Percentiles rank a stretch among this genome's conserved stretches.
These are phyloP conservation scores for Sinonovacula constricta DNA, from an alignment of 1,140 invertebrate genomes.

Conservation along the genomic window DNA sequence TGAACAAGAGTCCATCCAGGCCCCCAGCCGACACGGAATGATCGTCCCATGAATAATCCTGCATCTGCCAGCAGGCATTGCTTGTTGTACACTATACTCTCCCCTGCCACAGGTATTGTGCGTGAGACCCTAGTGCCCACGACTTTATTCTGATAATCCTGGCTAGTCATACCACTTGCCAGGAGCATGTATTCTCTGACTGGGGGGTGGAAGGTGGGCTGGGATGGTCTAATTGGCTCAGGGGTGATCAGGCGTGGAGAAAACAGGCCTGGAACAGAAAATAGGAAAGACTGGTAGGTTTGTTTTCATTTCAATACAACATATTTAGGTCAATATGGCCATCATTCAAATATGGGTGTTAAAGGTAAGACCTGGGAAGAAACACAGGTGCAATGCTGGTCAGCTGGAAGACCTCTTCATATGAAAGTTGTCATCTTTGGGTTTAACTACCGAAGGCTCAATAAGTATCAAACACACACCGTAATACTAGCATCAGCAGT, in stretches of 20 bases:
- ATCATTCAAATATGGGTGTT: too few species aligned
- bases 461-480: too few species aligned
- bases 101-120: conserved; percentile 58
- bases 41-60: conserved; percentile 83
- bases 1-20: conserved; percentile 82
- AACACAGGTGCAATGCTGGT: too few species aligned
- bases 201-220: conserved; percentile 63
- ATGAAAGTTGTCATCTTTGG: too few species aligned
- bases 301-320: too few species aligned
- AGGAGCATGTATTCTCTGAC: conserved; percentile 69
- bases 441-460: too few species aligned
- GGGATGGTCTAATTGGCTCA: conserved; percentile 56
- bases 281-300: too few species aligned
- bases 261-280: conserved; percentile 50
- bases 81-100: conserved; percentile 72
- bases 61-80: conserved; percentile 83
- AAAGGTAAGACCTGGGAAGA: too few species aligned
- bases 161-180: conserved; percentile 71
- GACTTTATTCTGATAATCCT: conserved; percentile 62
- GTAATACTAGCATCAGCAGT: too few species aligned
- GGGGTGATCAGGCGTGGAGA: conserved; percentile 59
- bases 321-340: too few species aligned
- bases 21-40: conserved; percentile 88
- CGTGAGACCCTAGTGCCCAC: conserved; percentile 65
- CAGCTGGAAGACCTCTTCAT: too few species aligned